A percentile compares a stretch with the other conserved stretches of the same genome.
phyloP scores from a whole-genome alignment of 2,797 vertebrate species.

The Malacoctenus gilli region DNA sequence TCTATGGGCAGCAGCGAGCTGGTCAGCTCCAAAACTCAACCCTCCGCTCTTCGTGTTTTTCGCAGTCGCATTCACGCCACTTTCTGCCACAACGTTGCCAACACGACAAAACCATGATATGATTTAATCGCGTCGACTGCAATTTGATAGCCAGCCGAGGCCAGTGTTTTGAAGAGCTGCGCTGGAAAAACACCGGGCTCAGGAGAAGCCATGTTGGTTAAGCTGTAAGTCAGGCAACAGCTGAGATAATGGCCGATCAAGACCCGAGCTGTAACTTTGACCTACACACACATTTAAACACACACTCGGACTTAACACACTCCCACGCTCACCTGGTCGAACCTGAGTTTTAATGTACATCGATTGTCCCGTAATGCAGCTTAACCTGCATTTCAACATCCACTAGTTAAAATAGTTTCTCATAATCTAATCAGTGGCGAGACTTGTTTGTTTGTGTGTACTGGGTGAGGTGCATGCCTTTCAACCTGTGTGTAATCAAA shows the following conservation, averaged over 20 bases:
- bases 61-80: slow-evolving; percentile 13
- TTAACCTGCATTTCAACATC: slow-evolving; percentile 63
- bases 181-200: slow-evolving; percentile 42
- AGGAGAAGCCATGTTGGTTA: slow-evolving; percentile 78
- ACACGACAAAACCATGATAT: background rate
- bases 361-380: slow-evolving; percentile 35
- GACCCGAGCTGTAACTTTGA: slow-evolving; percentile 69
- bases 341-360: background rate
- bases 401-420: slow-evolving; percentile 24
- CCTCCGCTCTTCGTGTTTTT: slow-evolving; percentile 21
- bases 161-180: slow-evolving; percentile 11
- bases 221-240: slow-evolving; percentile 74
- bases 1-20: slow-evolving; percentile 45
- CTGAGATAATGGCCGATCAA: slow-evolving; percentile 81
- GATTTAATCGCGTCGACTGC: background rate
- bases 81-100: slow-evolving; percentile 4
- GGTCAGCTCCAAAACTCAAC: slow-evolving; percentile 14
- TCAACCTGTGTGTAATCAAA: background rate
- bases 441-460: slow-evolving; percentile 2
- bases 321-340: slow-evolving; percentile 6
- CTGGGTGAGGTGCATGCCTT: slow-evolving; percentile 9
- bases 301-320: slow-evolving; percentile 18
- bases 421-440: background rate
- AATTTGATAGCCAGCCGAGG: background rate
- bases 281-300: slow-evolving; percentile 38